Evolutionary conservation across 2,797 vertebrate species (phyloP), one percentile per base, ranked within the genome.

Genomic region (Natrix natrix): DNA sequence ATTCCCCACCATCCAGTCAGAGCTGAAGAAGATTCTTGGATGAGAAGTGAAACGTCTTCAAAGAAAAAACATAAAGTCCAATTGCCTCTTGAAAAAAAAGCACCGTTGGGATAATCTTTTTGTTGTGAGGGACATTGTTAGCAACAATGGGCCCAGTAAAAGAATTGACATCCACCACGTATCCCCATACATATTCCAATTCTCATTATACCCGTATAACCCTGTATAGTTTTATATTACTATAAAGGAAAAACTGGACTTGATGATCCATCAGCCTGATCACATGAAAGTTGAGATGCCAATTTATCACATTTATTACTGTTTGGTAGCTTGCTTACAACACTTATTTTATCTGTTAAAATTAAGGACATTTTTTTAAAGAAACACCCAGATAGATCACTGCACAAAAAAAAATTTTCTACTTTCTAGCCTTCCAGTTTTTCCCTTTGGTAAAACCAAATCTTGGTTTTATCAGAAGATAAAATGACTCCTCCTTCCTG

Each of bases 391-490:
- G 10, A 12, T 43, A n/a, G 28, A 66, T 87, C 54, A 78, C 55
- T 32, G 3, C 52, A 17, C 54, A 69, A 69, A 69, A 14, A 37
- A 37, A 37, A 74, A 17, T 4, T 7, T 28, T 83, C 48, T 57
- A 17, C 37, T 43, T 66, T n/a, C 56, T 43, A 66, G 26, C 24
- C n/a, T 90, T 87, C 54, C 37, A 57, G 28, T 52, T 32, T 52
- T 90, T 57, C 4, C 66, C 60, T 69, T 28, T 48, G 66, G 32
- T 54, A 90, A 90, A 89, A 61, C 52, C n/a, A 93, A 66, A 89
- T 90, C 37, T 69, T 37, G 4, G 16, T 94, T 93, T 24, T 78
- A 89, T 89, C 92, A 55, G 92, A 83, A 83, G 37, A 52, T 92
- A 55, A 87, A 32, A 55, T 90, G 55, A 57, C 90, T 63, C 90